These are phyloP conservation scores for Platygyra sinensis DNA, from an alignment of 64 coral and sea anemone genomes.

Conservation along the genomic window DNA sequence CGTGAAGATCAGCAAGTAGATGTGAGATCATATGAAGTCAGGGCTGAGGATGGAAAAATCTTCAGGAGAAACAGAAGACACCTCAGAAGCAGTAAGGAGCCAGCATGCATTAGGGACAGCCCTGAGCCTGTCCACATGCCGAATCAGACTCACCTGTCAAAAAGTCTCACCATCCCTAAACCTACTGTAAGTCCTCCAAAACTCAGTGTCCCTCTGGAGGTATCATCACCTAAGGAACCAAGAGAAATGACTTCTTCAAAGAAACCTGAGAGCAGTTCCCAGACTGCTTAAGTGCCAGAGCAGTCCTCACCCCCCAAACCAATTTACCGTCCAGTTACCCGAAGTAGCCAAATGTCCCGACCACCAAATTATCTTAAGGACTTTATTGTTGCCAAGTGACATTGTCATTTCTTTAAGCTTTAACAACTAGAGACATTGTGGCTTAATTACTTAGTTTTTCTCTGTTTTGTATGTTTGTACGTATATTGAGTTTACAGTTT, in stretches of 20 bases:
- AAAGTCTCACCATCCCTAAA: background rate
- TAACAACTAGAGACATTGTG: background rate
- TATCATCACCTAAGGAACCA: background rate
- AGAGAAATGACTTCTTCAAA: background rate
- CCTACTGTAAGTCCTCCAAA: background rate
- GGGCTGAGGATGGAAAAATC: constrained; percentile 39
- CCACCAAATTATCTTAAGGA: background rate
- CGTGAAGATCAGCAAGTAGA: constrained; percentile 40
- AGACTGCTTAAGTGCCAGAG: background rate
- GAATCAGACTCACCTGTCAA: background rate
- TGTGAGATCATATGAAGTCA: constrained; percentile 61
- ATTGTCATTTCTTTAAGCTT: background rate
- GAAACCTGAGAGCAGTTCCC: background rate
- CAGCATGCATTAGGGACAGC: background rate
- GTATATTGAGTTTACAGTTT: too few relatives aligned
- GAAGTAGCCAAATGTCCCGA: background rate
- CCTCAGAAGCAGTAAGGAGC: too few relatives aligned
- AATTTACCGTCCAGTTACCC: background rate
- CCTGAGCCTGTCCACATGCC: background rate
- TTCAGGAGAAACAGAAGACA: constrained; percentile 51
- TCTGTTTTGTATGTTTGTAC: background rate
- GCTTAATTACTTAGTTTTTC: background rate
- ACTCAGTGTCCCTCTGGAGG: background rate
- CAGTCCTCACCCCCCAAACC: background rate
- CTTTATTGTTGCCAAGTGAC: background rate